These are phyloP conservation scores for Stenurella melanura DNA, from an alignment of 2,888 invertebrate genomes.

Conservation along the genomic window DNA sequence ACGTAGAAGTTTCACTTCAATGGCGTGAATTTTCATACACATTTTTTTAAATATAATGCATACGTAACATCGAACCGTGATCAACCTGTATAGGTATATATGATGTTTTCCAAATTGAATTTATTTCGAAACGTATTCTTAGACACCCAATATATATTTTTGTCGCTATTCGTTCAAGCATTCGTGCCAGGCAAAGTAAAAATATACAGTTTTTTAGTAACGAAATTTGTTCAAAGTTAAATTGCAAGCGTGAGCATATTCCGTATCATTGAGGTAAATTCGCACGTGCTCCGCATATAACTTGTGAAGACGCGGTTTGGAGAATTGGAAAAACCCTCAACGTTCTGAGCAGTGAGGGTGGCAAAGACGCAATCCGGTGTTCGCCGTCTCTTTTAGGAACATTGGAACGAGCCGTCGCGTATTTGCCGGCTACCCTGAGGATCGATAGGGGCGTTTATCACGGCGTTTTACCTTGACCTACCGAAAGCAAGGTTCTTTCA, in stretches of 20 bases:
- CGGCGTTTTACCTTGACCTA: constrained; percentile 67
- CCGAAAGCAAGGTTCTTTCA: constrained; percentile 52
- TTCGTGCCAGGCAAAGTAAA: background rate
- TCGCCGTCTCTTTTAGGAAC: constrained; percentile 13
- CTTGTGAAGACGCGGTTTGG: background rate
- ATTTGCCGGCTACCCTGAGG: constrained; percentile 56
- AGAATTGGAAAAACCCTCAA: constrained; percentile 40
- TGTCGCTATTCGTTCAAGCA: too few species aligned
- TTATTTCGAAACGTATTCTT: too few species aligned
- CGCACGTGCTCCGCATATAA: constrained; percentile 18
- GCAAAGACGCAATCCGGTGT: constrained; percentile 34
- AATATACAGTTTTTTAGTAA: background rate
- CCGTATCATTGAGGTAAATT: constrained; percentile 20
- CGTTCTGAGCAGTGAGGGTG: constrained; percentile 46
- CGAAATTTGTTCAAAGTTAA: constrained; percentile 10
- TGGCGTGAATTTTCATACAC: too few species aligned
- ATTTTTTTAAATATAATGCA: too few species aligned
- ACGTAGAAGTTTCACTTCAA: too few species aligned
- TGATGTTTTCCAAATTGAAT: too few species aligned
- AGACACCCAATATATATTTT: too few species aligned
- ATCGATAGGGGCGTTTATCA: constrained; percentile 66
- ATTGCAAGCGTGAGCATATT: constrained; percentile 22
- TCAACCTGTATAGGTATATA: too few species aligned
- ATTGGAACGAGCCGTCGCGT: constrained; percentile 48
- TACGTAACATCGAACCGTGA: too few species aligned